Evolutionary conservation across 2,888 invertebrate genomes (phyloP).

Genomic region (Apotomis capreana): DNA sequence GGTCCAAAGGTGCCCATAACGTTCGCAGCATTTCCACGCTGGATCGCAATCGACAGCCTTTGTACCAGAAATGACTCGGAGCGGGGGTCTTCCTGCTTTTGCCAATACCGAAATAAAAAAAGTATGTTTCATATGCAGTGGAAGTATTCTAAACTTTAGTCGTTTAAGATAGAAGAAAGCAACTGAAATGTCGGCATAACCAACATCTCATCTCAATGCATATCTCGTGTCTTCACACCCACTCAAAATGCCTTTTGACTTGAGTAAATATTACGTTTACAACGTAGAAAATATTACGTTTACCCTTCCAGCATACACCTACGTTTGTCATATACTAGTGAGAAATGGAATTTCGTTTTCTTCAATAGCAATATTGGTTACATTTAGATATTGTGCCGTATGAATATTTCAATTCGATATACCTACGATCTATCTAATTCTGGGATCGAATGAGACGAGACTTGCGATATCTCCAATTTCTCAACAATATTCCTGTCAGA

Average conservation of each 20-base stretch:
- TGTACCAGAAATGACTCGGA: too few relatives aligned
- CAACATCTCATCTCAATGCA: slow-evolving; percentile 2
- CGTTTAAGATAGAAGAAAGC: neutral
- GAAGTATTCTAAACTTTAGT: too few relatives aligned
- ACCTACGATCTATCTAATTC: neutral
- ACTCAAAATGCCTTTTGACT: slow-evolving; percentile 34
- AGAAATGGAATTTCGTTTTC: slow-evolving; percentile 16
- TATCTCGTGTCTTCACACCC: slow-evolving; percentile 16
- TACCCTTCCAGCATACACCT: slow-evolving; percentile 4
- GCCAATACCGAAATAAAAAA: too few relatives aligned
- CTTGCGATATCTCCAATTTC: too few relatives aligned
- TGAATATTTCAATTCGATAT: slow-evolving; percentile 1
- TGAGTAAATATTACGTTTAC: slow-evolving; percentile 28
- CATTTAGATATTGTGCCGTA: slow-evolving; percentile 2
- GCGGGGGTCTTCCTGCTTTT: too few relatives aligned
- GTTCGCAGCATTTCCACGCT: too few relatives aligned
- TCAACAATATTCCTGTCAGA: too few relatives aligned
- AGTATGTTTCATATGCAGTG: too few relatives aligned
- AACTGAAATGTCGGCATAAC: neutral
- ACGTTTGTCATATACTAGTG: slow-evolving; percentile 11
- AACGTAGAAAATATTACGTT: slow-evolving; percentile 21
- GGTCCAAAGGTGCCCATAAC: too few relatives aligned
- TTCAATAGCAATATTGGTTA: neutral
- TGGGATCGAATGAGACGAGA: too few relatives aligned
- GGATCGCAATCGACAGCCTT: too few relatives aligned